Evolutionary conservation across 2,113 vertebrate genomes (phyloP), one percentile per base, ranked within the genome.

Genomic region (Mus spicilegus): DNA sequence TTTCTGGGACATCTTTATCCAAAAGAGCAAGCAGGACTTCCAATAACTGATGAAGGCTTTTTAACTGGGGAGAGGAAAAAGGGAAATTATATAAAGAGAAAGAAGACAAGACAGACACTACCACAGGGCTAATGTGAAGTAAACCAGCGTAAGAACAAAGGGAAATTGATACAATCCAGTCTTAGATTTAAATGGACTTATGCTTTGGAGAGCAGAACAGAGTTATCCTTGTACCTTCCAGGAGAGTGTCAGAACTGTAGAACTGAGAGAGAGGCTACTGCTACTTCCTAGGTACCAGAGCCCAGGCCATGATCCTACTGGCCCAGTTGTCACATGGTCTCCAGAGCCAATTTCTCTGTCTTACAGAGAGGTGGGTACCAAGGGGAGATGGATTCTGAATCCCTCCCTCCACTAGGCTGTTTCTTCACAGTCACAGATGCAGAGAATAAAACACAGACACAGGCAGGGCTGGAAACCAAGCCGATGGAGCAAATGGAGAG

Each of bases 1-100:
- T 99, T 98, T 99, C 99, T 13, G 99, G 99, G 22, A 99, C 99
- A 81, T 99, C 99, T 98, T 99, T 99, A 98, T 99, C 99, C 98
- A 99, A 97, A 0, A 99, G 98, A 93, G 99, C 99, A 69, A 99
- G 99, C 61, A 99, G 99, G 73, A 99, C 99, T 87, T 99, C 99
- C 63, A 99, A 92, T 96, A 99, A 98, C 56, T 98, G 97, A 98
- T 99, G 99, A 95, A 99, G 97, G 72, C 99, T 99, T 65, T 99
- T 99, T 87, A 99, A 98, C 99, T 99, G 98, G 91, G 84, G 67
- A 84, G 51, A 90, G 91, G 96, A 97, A 93, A 93, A 93, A 69
- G 92, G 46, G 88, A 49, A 90, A 94, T 94, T 88, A 20, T 39
- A 97, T 78, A 75, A 92, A 93, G 90, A 24, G 94, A 93, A 81